These are phyloP conservation scores for Neoniphon sammara DNA, from an alignment of 2,797 vertebrate genomes.

Conservation along the genomic window DNA sequence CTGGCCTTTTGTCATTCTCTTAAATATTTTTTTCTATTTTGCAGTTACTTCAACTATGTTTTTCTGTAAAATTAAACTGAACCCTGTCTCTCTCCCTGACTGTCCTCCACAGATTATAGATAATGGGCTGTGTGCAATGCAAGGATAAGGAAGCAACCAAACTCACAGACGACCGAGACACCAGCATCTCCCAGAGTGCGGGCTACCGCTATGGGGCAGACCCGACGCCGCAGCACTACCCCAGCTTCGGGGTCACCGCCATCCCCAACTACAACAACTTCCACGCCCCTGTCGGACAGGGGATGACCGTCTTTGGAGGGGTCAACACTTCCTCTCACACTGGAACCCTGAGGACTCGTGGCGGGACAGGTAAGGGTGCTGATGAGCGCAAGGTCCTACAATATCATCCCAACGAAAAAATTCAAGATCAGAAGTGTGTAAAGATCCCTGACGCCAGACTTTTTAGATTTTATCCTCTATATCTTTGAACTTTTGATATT, in stretches of 20 bases:
- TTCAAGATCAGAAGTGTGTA: too few relatives aligned
- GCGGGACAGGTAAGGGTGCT: slow-evolving; percentile 87
- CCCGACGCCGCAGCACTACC: slow-evolving; percentile 92
- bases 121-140: slow-evolving; percentile 99
- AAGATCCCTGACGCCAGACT: too few relatives aligned
- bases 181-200: slow-evolving; percentile 89
- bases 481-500: too few relatives aligned
- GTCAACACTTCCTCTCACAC: slow-evolving; percentile 92
- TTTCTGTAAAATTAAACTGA: not conserved
- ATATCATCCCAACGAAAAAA: too few relatives aligned
- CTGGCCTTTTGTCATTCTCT: not conserved
- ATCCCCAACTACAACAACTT: slow-evolving; percentile 99
- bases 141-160: slow-evolving; percentile 98
- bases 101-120: slow-evolving; percentile 86
- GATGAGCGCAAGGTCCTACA: not conserved
- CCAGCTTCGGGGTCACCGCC: slow-evolving; percentile 89
- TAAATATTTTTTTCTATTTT: too few relatives aligned
- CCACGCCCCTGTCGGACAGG: slow-evolving; percentile 88
- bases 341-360: slow-evolving; percentile 90
- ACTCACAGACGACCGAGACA: slow-evolving; percentile 91
- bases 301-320: slow-evolving; percentile 93
- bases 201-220: slow-evolving; percentile 93
- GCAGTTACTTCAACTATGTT: too few relatives aligned
- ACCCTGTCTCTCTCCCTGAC: slow-evolving; percentile 2
- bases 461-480: too few relatives aligned